These are phyloP conservation scores for Thryonomys swinderianus DNA, from an alignment of 2,113 vertebrate species.

Conservation along the genomic window DNA sequence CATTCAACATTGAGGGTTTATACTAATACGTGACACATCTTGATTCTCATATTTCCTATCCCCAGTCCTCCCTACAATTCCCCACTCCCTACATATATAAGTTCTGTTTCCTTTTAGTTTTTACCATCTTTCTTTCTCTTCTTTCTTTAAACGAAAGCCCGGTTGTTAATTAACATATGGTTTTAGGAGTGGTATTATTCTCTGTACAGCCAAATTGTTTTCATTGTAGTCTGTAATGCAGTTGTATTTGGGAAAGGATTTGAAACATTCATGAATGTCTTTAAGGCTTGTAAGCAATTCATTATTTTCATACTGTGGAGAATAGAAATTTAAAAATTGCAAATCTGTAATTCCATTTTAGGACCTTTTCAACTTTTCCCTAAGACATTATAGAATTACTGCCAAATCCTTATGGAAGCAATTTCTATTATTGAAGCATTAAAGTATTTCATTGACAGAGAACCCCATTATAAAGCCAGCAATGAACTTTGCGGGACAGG, in stretches of 20 bases:
- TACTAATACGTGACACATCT: too few species aligned
- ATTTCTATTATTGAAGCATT: constrained; percentile 50
- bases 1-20: too few species aligned
- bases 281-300: constrained; percentile 65
- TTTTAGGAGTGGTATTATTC: constrained; percentile 12
- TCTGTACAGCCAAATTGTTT: constrained; percentile 40
- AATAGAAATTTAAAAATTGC: constrained; percentile 64
- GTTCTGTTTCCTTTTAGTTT: too few species aligned
- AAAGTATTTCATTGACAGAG: constrained; percentile 7
- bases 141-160: constrained; percentile 20
- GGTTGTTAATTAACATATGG: constrained; percentile 51
- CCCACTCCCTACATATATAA: too few species aligned
- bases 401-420: constrained; percentile 55
- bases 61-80: too few species aligned
- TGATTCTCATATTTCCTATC: too few species aligned
- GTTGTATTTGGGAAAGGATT: constrained; percentile 63
- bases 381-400: constrained; percentile 59
- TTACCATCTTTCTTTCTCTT: too few species aligned
- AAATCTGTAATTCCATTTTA: constrained; percentile 65
- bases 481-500: background rate
- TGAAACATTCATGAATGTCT: constrained; percentile 73
- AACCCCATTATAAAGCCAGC: constrained; percentile 41
- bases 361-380: constrained; percentile 50
- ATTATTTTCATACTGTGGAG: constrained; percentile 67
- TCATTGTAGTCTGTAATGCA: constrained; percentile 44